Conservation (phyloP, 2,797 vertebrate genomes). For the Onychomys leucogaster region DNA sequence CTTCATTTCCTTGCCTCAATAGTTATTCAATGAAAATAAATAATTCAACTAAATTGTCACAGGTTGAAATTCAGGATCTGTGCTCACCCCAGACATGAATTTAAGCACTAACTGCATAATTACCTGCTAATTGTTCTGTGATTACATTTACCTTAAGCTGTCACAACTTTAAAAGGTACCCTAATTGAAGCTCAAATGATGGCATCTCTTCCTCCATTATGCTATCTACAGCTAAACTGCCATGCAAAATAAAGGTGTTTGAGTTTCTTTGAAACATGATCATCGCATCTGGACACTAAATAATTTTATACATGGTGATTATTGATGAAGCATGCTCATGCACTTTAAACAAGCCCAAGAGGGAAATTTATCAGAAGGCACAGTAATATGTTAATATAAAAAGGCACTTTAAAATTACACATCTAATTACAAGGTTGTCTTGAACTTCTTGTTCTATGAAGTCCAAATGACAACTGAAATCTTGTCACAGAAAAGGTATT, state of each 20-base stretch:
- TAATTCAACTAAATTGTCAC: constrained; percentile 75
- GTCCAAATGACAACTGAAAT: constrained; percentile 68
- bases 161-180: constrained; percentile 80
- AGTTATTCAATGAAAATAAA: constrained; percentile 77
- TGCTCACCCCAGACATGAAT: constrained; percentile 76
- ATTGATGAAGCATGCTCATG: constrained; percentile 58
- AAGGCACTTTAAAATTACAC: constrained; percentile 69
- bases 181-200: constrained; percentile 81
- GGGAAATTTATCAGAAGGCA: constrained; percentile 67
- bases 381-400: constrained; percentile 24
- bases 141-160: constrained; percentile 85
- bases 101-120: constrained; percentile 82
- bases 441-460: constrained; percentile 77
- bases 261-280: constrained; percentile 68
- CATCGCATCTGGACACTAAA: constrained; percentile 56
- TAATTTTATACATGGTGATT: background rate
- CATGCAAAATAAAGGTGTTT: constrained; percentile 69
- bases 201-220: constrained; percentile 51
- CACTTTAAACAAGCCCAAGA: constrained; percentile 53
- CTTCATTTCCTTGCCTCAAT: constrained; percentile 73
- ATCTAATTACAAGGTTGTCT: constrained; percentile 79
- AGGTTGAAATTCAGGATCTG: constrained; percentile 69
- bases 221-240: constrained; percentile 61
- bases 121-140: constrained; percentile 85
- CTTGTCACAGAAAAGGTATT: constrained; percentile 79